Conservation (phyloP, 2,113 vertebrate species). For the Edolisoma coerulescens region DNA sequence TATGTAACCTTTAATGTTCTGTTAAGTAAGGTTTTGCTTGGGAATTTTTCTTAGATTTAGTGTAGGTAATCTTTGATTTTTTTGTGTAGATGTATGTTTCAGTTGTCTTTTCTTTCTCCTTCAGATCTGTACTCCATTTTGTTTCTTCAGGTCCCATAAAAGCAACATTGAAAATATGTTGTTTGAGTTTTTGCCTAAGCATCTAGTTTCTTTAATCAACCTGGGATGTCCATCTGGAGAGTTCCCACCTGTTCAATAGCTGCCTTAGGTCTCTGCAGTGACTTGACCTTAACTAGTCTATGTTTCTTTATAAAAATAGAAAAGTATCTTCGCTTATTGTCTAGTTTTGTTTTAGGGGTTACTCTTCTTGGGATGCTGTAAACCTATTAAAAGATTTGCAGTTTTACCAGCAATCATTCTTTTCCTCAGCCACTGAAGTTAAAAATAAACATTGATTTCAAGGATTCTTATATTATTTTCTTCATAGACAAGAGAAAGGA, state of each 20-base stretch:
- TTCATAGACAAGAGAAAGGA: neutral
- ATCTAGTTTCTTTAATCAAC: neutral
- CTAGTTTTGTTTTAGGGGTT: neutral
- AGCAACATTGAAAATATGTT: neutral
- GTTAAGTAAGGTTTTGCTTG: neutral
- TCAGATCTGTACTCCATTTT: neutral
- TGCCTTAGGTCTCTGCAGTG: neutral
- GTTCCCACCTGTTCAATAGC: neutral
- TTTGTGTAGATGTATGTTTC: neutral
- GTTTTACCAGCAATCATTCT: neutral
- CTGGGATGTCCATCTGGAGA: neutral
- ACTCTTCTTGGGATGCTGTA: neutral
- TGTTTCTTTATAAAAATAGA: neutral
- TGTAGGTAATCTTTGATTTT: neutral
- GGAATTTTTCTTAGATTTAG: neutral
- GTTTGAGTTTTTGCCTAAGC: neutral
- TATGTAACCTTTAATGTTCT: neutral
- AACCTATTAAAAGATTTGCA: neutral
- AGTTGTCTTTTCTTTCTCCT: neutral
- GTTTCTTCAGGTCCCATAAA: neutral
- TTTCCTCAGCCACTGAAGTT: neutral
- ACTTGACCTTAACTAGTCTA: neutral
- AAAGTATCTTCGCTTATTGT: neutral
- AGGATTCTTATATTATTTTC: neutral
- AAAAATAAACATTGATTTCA: neutral